Base-by-base conservation (phyloP, 1,140 invertebrate species). In the Aplysia californica region DNA sequence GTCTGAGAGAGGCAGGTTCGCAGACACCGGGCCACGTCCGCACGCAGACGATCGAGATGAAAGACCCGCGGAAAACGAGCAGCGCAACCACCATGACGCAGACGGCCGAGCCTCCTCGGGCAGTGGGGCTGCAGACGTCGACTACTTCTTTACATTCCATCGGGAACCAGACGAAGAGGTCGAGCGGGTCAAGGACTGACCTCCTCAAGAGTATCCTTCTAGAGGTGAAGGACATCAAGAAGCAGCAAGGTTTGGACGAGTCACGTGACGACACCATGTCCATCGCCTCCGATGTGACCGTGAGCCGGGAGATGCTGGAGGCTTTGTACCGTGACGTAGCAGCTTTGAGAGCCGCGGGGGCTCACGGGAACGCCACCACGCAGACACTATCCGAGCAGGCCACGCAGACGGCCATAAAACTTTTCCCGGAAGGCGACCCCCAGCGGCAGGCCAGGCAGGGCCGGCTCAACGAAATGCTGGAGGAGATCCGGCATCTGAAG, bases 191-290 rank as follows among this genome's bases (percentile, higher is more conserved):
- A 2, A 64, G 84, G 3, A 68, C 80, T 38, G 80, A 87, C 71
- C 59, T 87, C 38, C 76, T 87, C 23, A 59, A 79, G 18, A 83
- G 79, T 68, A 84, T 87, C 66, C 73, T 87, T 55, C 76, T 80
- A 41, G 86, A 87, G 69, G 86, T 87, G 15, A 86, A 87, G 75
- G 81, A 79, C 59, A 79, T 87, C 26, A 87, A 86, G 70, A 76
- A 76, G 41, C 83, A 86, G 65, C 75, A 83, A 59, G 86, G 85
- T n/a, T 31, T 87, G 4, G 77, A 79, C 65, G 80, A 75, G 69
- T 50, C 71, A 23, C n/a, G 68, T 35, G 74, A 79, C 59, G 84
- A 86, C 56, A 80, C 79, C 50, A 77, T 78, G 15, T 84, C 82
- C 70, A 61, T 83, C 20, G 68, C 79, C 3, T 84, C 84, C 56